Percentiles rank a stretch among this genome's conserved stretches.
phyloP scores from a whole-genome alignment of 1,140 invertebrate genomes.

The Gerris buenoi region DNA sequence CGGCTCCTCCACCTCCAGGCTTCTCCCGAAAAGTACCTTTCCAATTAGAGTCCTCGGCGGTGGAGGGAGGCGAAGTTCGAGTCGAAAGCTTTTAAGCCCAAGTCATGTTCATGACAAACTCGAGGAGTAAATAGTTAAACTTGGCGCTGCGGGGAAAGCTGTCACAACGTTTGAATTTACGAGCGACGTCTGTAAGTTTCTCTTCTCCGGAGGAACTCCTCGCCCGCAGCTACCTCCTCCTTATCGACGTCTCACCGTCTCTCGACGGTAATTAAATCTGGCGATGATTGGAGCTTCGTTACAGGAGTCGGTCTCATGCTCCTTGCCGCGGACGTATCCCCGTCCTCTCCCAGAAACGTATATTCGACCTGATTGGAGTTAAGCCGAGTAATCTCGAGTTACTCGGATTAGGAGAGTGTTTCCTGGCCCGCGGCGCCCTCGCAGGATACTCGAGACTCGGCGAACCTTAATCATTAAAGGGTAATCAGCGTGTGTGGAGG shows the following conservation, averaged over 20 bases:
- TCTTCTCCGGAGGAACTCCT: not conserved
- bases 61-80: not conserved
- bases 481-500: too few relatives aligned
- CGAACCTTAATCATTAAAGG: too few relatives aligned
- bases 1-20: too few relatives aligned
- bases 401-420: not conserved
- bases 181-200: not conserved
- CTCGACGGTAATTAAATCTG: not conserved
- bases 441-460: too few relatives aligned
- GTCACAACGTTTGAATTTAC: not conserved
- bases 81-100: not conserved
- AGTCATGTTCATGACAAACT: not conserved
- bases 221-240: not conserved
- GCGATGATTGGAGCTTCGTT: not conserved
- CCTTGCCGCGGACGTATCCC: too few relatives aligned
- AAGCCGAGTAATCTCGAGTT: slow-evolving; percentile 1
- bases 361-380: not conserved
- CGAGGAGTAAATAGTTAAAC: slow-evolving; percentile 1
- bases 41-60: not conserved
- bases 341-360: not conserved
- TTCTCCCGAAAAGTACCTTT: not conserved
- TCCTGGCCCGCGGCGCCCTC: too few relatives aligned
- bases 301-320: too few relatives aligned
- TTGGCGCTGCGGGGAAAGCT: too few relatives aligned
- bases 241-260: not conserved